Evolutionary conservation across 1,140 invertebrate genomes (phyloP).

Genomic region (Laupala kohalensis): DNA sequence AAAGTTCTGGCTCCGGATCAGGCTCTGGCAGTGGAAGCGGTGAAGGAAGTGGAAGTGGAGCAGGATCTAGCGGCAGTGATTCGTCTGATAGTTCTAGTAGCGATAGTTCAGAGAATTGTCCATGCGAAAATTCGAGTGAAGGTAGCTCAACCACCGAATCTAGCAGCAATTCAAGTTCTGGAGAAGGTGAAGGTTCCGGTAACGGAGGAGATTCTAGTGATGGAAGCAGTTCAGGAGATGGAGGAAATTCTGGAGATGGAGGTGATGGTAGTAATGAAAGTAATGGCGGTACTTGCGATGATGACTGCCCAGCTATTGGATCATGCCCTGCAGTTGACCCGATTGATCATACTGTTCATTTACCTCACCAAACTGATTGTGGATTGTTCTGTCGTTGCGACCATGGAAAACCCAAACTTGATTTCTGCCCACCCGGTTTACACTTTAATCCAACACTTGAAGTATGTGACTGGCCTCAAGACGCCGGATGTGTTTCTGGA

Average conservation of each 20-base stretch:
- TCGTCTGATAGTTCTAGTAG: background rate
- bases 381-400: constrained; percentile 25
- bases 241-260: background rate
- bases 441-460: constrained; percentile 18
- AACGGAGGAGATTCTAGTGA: background rate
- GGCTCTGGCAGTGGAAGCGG: background rate
- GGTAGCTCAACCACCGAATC: background rate
- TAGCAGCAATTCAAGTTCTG: too few relatives aligned
- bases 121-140: background rate
- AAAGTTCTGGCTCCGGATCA: background rate
- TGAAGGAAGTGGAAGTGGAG: background rate
- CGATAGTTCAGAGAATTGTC: background rate
- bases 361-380: constrained; percentile 21
- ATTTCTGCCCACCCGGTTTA: constrained; percentile 16
- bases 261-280: background rate
- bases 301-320: background rate
- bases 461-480: constrained; percentile 20
- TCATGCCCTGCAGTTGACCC: background rate
- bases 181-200: too few relatives aligned
- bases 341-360: background rate
- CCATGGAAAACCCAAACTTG: constrained; percentile 17
- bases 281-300: background rate
- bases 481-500: constrained; percentile 12
- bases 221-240: background rate
- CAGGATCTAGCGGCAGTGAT: background rate